Base-by-base conservation (phyloP, 2,113 vertebrate genomes). In the Microcebus ravelobensis region DNA sequence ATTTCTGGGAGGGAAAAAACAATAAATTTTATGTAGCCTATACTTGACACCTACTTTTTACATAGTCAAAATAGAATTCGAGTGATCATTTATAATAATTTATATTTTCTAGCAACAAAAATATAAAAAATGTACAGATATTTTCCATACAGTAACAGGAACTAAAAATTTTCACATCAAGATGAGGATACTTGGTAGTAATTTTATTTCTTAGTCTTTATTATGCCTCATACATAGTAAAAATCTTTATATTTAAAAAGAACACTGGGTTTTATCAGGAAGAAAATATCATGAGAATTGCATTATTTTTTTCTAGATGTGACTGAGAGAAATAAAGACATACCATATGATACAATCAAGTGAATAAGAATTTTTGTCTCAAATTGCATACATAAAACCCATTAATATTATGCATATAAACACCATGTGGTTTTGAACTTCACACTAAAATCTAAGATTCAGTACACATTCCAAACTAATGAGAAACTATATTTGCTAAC, bases 401-500 rank as follows among this genome's bases (percentile, higher is more conserved):
- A 91, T 17, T 93, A 87, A 80, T 61, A 77, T 61, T 94, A 63
- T 65, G n/a, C 31, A 74, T 80, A 65, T 88, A 71, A 91, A 71
- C 25, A 79, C 68, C 70, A 90, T 3, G 2, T 91, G 71, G 68
- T 91, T 86, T 85, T 91, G 36, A 96, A 94, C 90, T 92, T 92
- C 94, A 82, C 89, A 81, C 65, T 94, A 29, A 63, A 90, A 55
- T 91, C 76, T 57, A 61, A 85, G 95, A 94, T 91, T 94, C 81
- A 70, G 81, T 52, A 81, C 29, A 97, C 55, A 94, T 42, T 68
- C 76, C 71, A 87, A 95, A 93, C 79, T 89, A 96, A 93, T 25
- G 80, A 88, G 89, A 96, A 95, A 94, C 8, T 52, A 1, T 94
- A 88, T 82, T 88, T 95, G 90, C 42, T 96, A 79, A 92, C 82